Conservation (phyloP, 2,797 vertebrate genomes). For the Rousettus madagascariensis region DNA sequence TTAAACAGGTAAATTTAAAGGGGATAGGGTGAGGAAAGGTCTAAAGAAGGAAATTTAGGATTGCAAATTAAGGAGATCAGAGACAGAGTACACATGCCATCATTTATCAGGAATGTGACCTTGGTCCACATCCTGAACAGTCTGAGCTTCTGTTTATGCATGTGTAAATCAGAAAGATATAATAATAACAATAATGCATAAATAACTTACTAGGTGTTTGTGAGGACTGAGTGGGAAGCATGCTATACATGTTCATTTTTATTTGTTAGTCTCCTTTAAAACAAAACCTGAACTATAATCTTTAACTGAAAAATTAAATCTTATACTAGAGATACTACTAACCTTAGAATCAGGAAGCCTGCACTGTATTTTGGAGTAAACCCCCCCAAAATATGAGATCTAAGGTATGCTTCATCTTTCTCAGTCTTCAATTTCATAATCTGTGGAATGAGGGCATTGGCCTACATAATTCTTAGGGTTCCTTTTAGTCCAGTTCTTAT, state of each 20-base stretch:
- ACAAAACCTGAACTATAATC: not conserved
- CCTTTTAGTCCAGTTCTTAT: not conserved
- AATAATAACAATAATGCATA: not conserved
- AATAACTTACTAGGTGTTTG: not conserved
- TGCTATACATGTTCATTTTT: not conserved
- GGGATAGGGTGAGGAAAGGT: not conserved
- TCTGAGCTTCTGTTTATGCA: not conserved
- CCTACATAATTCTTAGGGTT: not conserved
- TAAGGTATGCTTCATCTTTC: not conserved
- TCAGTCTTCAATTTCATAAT: not conserved
- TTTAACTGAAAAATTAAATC: not conserved
- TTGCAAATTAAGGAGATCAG: not conserved
- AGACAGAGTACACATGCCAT: not conserved
- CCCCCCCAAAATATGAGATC: not conserved
- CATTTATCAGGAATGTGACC: constrained; percentile 65
- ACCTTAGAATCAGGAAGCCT: not conserved
- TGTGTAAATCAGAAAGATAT: not conserved
- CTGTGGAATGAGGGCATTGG: constrained; percentile 1
- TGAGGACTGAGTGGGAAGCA: not conserved
- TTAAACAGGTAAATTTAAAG: not conserved
- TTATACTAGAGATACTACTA: not conserved
- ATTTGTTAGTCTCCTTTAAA: not conserved
- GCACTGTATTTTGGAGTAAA: not conserved
- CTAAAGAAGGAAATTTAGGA: not conserved
- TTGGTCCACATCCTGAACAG: not conserved